Evolutionary conservation across 1,140 invertebrate genomes (phyloP).

Genomic region (Drosophila nigromelanica): DNA sequence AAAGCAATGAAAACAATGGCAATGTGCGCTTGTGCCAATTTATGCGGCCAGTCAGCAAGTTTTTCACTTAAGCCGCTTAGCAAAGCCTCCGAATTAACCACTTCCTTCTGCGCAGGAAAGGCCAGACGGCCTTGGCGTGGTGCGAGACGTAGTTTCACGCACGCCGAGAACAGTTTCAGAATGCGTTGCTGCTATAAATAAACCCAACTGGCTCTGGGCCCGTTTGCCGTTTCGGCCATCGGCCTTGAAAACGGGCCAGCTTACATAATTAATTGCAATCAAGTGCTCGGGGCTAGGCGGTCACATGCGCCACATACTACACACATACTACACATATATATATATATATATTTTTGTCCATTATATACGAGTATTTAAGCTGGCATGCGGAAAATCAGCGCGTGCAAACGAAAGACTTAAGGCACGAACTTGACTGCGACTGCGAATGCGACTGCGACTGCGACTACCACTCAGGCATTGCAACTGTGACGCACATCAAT

Average conservation of each 20-base stretch:
- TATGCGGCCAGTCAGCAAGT: slow-evolving; percentile 32
- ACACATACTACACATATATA: not conserved
- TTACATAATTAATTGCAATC: slow-evolving; percentile 79
- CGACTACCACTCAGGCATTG: slow-evolving; percentile 11
- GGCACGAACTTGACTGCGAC: slow-evolving; percentile 62
- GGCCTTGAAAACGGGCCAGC: slow-evolving; percentile 53
- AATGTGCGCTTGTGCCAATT: slow-evolving; percentile 18
- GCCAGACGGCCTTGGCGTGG: slow-evolving; percentile 52
- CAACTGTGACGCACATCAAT: slow-evolving; percentile 47
- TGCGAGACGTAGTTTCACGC: slow-evolving; percentile 44
- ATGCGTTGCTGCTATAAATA: slow-evolving; percentile 63
- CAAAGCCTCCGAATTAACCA: slow-evolving; percentile 18
- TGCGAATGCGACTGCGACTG: slow-evolving; percentile 30
- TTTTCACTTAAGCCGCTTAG: slow-evolving; percentile 62
- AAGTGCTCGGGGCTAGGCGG: slow-evolving; percentile 19
- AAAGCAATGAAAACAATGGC: slow-evolving; percentile 38
- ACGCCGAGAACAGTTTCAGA: slow-evolving; percentile 72
- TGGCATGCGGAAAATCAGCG: slow-evolving; percentile 69
- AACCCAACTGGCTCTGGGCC: slow-evolving; percentile 2
- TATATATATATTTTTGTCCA: not conserved
- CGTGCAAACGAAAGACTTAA: slow-evolving; percentile 61
- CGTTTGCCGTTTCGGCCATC: slow-evolving; percentile 12
- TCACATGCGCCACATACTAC: not conserved
- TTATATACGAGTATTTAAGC: slow-evolving; percentile 10
- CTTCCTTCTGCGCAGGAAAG: slow-evolving; percentile 69